Base-by-base conservation (phyloP, 1,140 invertebrate genomes). In the Muscidifurax raptorellus region DNA sequence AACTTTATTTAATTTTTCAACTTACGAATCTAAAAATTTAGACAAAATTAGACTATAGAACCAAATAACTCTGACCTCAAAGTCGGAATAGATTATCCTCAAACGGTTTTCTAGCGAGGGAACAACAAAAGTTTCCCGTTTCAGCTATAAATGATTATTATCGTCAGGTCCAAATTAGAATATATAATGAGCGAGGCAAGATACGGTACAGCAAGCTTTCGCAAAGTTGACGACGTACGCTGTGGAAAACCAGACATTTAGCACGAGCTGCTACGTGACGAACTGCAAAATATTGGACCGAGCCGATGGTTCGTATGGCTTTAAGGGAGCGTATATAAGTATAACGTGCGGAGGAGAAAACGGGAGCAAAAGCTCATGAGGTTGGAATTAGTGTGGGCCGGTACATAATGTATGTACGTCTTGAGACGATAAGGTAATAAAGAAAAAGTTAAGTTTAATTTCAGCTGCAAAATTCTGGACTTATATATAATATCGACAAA, bases 221-320 rank as follows among this genome's bases (percentile, higher is more conserved):
- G 28, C 36, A 15, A 44, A 32, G 25, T 15, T 59, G 52, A 64
- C 66, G 74, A 59, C 40, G 30, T 47, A 28, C 30, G 28, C 22
- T 47, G 10, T 0, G 15, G n/a, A 87, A 89, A 88, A 87, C 85
- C 76, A 82, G 59, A 85, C 86, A 87, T 86, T 90, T 89, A 87
- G 88, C 88, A 86, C 86, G 87, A 86, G 76, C 82, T 77, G 10
- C 85, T 89, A 90, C 90, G 90, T 90, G 90, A 88, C 86, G 67
- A 69, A 74, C 64, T 28, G 75, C 84, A 81, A 86, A 83, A 86
- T 86, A 83, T 47, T 3, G 40, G 44, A 71, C 44, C 80, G 83
- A 85, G 75, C 79, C 66, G n/a, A 84, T 78, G 30, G 52, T 13
- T 66, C 64, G 64, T 27, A 3, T 28, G 9, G 74, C 79, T 81